Evolutionary conservation across 2,888 invertebrate genomes (phyloP).

Genomic region (Acheta domesticus): DNA sequence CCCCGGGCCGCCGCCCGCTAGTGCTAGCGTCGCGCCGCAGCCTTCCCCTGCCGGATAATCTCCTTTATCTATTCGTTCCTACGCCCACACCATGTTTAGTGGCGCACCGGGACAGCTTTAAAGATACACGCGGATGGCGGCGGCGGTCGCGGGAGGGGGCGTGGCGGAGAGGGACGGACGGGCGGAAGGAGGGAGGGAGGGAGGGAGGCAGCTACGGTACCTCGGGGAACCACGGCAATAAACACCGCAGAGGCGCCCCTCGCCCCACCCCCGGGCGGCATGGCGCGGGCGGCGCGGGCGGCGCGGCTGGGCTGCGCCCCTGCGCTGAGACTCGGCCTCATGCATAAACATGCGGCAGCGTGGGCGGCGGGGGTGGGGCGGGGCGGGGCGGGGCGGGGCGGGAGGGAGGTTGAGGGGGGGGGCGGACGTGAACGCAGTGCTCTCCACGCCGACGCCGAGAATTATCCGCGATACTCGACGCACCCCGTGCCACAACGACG

Average conservation of each 20-base stretch:
- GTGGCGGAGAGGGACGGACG: not conserved
- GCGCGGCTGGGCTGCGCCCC: not conserved
- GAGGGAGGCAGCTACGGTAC: not conserved
- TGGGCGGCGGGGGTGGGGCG: not conserved
- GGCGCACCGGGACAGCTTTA: constrained; percentile 10
- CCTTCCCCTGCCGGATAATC: not conserved
- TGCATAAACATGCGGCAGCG: not conserved
- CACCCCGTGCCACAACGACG: not conserved
- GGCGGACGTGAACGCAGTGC: not conserved
- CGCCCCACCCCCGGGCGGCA: not conserved
- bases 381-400: not conserved
- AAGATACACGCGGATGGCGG: not conserved
- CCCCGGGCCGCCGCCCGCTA: not conserved
- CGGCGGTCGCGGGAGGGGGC: not conserved
- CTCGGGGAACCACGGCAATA: constrained; percentile 18
- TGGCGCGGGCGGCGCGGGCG: not conserved
- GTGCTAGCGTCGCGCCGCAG: not conserved
- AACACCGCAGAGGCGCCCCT: not conserved
- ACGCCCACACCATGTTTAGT: constrained; percentile 3
- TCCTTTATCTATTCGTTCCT: constrained; percentile 2
- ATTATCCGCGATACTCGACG: constrained; percentile 9
- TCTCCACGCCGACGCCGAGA: not conserved
- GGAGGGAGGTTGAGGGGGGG: not conserved
- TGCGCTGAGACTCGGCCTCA: not conserved
- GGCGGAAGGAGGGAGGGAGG: not conserved